Evolutionary conservation across 2,113 vertebrate species (phyloP), one percentile per base, ranked within the genome.

Genomic region (Garra rufa): DNA sequence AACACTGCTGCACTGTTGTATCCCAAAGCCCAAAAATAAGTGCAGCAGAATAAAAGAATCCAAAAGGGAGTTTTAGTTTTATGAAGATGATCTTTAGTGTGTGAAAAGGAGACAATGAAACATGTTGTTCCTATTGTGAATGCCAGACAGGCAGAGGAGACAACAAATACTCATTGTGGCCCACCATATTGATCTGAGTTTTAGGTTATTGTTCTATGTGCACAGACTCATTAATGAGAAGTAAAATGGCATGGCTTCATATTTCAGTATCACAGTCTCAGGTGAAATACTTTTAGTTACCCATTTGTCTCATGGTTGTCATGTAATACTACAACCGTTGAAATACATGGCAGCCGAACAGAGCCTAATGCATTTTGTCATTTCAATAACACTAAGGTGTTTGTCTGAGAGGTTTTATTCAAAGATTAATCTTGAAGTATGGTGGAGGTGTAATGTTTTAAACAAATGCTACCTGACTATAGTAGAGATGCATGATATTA

Each of bases 131-230:
- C 83, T 87, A 88, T 88, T 74, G 44, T 85, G 85, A 81, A 85
- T 89, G 83, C 87, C 30, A 55, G 57, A 85, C 77, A 89, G 81
- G 81, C 48, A 83, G 57, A 43, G 38, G 55, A 84, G 43, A 52
- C 38, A 59, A 88, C 63, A 82, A 52, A 63, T 59, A 57, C 67
- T 87, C 70, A 77, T 28, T 17, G 73, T 83, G 88, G 83, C 69
- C 87, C 41, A 91, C 84, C 87, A 44, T 88, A 91, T 92, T 88
- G 89, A 91, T 91, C 87, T 14, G 15, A 83, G 69, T 61, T 69
- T 83, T 88, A 71, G 76, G 84, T 86, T 85, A 86, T 82, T 81
- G 85, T 89, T 89, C 44, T 82, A 50, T 88, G 80, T 85, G 88
- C 46, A 84, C 59, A n/a, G 59, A 86, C 77, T 84, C 41, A 75